phyloP scores from a whole-genome alignment of 1,140 invertebrate genomes.

The Eubasilissa regina region DNA sequence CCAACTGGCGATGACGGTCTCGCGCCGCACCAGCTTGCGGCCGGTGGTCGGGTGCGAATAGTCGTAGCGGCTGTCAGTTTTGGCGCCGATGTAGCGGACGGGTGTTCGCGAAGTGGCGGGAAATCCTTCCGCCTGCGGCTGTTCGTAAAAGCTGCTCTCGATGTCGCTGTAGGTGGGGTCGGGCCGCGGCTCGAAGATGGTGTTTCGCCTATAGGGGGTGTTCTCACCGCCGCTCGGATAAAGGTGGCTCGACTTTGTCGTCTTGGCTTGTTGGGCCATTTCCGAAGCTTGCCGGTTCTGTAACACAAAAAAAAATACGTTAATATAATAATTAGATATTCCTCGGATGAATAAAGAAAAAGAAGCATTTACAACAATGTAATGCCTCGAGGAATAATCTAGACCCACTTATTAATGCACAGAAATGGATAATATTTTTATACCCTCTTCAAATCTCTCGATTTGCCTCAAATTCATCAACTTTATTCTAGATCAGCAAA shows the following conservation, averaged over 20 bases:
- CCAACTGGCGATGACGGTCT: constrained; percentile 58
- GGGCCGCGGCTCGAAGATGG: constrained; percentile 55
- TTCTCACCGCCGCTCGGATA: not conserved
- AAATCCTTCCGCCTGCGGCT: not conserved
- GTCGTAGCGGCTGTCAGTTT: constrained; percentile 52
- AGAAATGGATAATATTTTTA: too few species aligned
- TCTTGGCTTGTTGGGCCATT: not conserved
- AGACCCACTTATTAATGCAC: too few species aligned
- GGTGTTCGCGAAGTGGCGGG: constrained; percentile 37
- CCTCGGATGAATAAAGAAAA: too few species aligned
- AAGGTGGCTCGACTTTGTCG: not conserved
- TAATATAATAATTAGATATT: too few species aligned
- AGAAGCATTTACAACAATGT: too few species aligned
- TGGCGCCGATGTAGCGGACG: constrained; percentile 49
- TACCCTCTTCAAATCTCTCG: too few species aligned
- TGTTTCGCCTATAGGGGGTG: constrained; percentile 15
- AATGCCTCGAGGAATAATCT: too few species aligned
- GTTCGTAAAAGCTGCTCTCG: constrained; percentile 25
- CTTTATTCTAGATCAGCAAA: too few species aligned
- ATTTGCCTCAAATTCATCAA: too few species aligned
- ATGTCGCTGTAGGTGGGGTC: constrained; percentile 53
- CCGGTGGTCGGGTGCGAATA: constrained; percentile 2
- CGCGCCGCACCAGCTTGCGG: constrained; percentile 52
- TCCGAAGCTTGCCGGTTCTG: constrained; percentile 39
- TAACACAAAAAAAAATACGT: constrained; percentile 1